A percentile compares a stretch with the other conserved stretches of the same genome.
Evolutionary conservation across 2,113 vertebrate species (phyloP).

Genomic region (Falco punctatus): DNA sequence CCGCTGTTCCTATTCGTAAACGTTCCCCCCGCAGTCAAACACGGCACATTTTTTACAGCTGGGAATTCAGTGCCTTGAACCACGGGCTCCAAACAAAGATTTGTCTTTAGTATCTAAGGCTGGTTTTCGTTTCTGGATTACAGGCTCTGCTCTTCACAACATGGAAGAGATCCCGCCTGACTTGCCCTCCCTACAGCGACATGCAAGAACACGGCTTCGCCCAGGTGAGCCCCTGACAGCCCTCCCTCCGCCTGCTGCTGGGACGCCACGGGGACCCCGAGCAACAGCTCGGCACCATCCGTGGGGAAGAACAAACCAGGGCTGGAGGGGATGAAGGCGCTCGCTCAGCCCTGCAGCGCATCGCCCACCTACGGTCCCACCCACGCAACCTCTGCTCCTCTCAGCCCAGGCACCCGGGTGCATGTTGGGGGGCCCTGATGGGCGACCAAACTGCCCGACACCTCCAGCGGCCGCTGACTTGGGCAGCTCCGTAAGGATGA

Average conservation of each 20-base stretch:
- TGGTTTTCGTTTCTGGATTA: not conserved
- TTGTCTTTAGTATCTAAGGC: not conserved
- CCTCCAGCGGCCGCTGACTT: not conserved
- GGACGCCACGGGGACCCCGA: not conserved
- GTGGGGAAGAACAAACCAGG: not conserved
- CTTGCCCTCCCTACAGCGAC: not conserved
- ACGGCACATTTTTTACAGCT: too few relatives aligned
- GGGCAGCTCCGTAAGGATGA: not conserved
- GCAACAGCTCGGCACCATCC: fast-evolving
- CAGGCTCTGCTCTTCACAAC: not conserved
- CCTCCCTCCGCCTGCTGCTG: not conserved
- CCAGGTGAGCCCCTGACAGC: not conserved
- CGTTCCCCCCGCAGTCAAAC: too few relatives aligned
- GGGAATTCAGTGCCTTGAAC: too few relatives aligned
- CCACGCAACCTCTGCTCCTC: fast-evolving
- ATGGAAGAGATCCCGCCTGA: not conserved
- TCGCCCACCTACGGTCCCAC: not conserved
- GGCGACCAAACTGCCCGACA: not conserved
- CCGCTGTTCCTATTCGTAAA: too few relatives aligned
- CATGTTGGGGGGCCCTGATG: fast-evolving
- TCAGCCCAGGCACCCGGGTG: not conserved
- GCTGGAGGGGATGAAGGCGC: fast-evolving
- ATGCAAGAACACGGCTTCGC: not conserved
- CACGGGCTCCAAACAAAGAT: too few relatives aligned
- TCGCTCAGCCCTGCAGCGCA: not conserved